Conservation (phyloP, 2,113 vertebrate species). For the Psittacus erithacus region DNA sequence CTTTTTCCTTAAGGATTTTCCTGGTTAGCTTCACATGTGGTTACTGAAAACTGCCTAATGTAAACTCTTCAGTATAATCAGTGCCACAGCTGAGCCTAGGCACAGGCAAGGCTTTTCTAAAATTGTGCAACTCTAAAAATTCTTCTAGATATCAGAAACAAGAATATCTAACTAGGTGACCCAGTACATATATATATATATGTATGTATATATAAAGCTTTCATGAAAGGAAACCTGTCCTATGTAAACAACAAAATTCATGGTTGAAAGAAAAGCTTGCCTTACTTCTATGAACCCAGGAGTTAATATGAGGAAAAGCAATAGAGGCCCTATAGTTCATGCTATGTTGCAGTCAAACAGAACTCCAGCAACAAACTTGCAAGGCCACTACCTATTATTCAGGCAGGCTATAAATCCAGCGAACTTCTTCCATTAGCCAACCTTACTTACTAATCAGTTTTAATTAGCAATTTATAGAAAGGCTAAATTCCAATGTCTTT, state of each 20-base stretch:
- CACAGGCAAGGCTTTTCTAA: background rate
- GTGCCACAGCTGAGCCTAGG: background rate
- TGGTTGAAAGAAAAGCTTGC: background rate
- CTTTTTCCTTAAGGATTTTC: background rate
- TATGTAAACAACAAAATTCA: constrained; percentile 7
- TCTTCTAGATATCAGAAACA: background rate
- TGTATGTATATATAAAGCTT: background rate
- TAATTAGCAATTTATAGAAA: constrained; percentile 15
- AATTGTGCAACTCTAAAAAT: background rate
- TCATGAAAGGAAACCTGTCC: constrained; percentile 13
- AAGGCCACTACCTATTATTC: background rate
- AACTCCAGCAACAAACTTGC: background rate
- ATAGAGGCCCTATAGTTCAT: background rate
- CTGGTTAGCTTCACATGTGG: background rate
- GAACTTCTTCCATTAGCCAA: background rate
- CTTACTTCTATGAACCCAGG: background rate
- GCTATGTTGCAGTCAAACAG: background rate
- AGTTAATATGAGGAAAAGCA: background rate
- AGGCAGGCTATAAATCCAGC: background rate
- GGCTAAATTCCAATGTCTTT: background rate
- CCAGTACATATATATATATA: background rate
- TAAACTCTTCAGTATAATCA: background rate
- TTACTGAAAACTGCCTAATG: background rate
- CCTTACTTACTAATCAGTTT: background rate
- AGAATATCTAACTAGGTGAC: background rate